Evolutionary conservation across 1,140 invertebrate genomes (phyloP), one percentile per base, ranked within the genome.

Genomic region (Trypoxylus dichotomus): DNA sequence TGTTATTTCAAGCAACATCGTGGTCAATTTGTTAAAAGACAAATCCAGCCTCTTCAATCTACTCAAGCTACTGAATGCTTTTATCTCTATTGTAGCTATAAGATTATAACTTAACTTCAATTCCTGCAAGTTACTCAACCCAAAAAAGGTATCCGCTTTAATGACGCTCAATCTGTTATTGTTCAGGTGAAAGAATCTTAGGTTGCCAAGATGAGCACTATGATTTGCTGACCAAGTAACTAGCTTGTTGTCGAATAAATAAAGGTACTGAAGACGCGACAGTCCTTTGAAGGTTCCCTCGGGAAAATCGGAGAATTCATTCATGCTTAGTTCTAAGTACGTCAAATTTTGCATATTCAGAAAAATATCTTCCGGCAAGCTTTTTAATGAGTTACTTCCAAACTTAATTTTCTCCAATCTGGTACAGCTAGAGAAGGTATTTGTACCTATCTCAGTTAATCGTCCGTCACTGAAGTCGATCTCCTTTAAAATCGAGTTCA

Each of bases 101-200:
- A 63, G 21, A 76, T 84, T 83, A 25, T 73, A 21, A 78, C 79
- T 79, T 32, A 84, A 79, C 76, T 82, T 79, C 41, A 82, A 63
- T 21, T 27, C 24, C 54, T 76, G 58, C 71, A 84, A 78, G 27
- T 79, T 75, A n/a, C 13, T 74, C 41, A 82, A 76, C 42, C 68
- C 75, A 11, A 32, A 32, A 72, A 83, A 82, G 13, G 79, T 5
- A 63, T 79, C 37, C 1, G 11, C 37, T 58, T 78, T 42, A 10
- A 82, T 21, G 0, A 1, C 25, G 71, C 72, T 71, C 21, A 82
- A 68, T 8, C 27, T 11, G 24, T 82, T 81, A 0, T 63, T 54
- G 13, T 47, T 58, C 37, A 81, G 71, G 72, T 21, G 24, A 13
- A 80, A 27, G 11, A 47, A 15, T 29, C 27, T 11, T 73, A 80